Percentiles rank a stretch among this genome's conserved stretches.
Conservation (phyloP, 2,113 vertebrate genomes). For the Microtus montanus region DNA sequence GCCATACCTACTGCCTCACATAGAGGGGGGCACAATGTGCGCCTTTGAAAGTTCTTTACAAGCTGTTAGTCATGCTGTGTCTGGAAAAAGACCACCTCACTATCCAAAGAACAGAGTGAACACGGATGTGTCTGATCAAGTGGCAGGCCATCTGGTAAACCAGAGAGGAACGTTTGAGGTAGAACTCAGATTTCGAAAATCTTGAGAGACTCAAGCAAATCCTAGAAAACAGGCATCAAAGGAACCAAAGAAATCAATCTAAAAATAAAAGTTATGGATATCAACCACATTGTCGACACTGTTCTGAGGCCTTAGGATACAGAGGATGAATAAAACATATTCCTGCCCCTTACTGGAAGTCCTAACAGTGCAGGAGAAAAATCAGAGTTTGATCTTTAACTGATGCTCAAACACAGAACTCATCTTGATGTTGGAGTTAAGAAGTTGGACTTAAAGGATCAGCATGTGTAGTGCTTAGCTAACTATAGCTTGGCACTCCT, state of each 20-base stretch:
- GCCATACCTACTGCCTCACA: not conserved
- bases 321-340: not conserved
- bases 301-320: not conserved
- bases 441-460: not conserved
- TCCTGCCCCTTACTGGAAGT: not conserved
- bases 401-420: not conserved
- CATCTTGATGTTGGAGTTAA: constrained; percentile 39
- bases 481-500: not conserved
- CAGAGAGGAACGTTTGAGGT: not conserved
- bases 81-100: not conserved
- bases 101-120: not conserved
- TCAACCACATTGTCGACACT: not conserved
- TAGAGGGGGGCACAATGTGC: not conserved
- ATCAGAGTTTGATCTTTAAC: not conserved
- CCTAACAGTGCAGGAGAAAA: not conserved
- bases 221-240: not conserved
- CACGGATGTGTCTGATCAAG: not conserved
- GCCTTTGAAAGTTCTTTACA: not conserved
- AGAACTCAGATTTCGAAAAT: not conserved
- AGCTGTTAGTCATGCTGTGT: not conserved
- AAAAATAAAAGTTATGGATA: not conserved
- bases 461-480: not conserved
- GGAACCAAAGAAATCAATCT: not conserved
- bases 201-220: not conserved
- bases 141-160: not conserved